Conservation (phyloP, 2,888 invertebrate species). For the Ornithoptera priamus region DNA sequence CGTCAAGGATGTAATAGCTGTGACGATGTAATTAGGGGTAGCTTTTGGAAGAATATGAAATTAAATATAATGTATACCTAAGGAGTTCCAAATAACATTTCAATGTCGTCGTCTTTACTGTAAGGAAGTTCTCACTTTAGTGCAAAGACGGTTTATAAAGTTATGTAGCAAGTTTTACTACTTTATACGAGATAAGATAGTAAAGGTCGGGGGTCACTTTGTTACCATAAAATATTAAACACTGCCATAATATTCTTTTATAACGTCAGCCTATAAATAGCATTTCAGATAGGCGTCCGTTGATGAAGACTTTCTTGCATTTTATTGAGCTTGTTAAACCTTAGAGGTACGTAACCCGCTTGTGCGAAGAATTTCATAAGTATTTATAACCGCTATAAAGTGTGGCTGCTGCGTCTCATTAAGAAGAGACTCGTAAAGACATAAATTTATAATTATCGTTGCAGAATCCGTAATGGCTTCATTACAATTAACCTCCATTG, state of each 20-base stretch:
- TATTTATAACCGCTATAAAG: slow-evolving; percentile 25
- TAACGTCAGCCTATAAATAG: not conserved
- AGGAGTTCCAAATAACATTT: not conserved
- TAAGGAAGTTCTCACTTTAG: not conserved
- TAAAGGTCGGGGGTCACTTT: not conserved
- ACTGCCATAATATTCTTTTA: slow-evolving; percentile 14
- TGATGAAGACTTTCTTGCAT: slow-evolving; percentile 21
- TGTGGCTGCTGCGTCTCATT: slow-evolving; percentile 17
- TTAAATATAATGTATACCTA: no score
- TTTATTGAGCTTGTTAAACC: slow-evolving; percentile 28
- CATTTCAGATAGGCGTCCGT: slow-evolving; percentile 1
- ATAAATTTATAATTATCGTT: slow-evolving; percentile 23
- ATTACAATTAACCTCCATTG: not conserved
- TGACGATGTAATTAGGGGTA: no score
- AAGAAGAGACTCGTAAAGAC: slow-evolving; percentile 14
- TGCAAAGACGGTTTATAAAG: not conserved
- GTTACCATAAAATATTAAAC: slow-evolving; percentile 8
- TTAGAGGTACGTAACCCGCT: slow-evolving; percentile 8
- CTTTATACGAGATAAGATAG: not conserved
- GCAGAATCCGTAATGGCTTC: slow-evolving; percentile 16
- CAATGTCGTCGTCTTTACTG: not conserved
- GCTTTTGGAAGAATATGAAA: no score
- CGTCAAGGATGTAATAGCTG: no score
- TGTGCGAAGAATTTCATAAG: slow-evolving; percentile 20
- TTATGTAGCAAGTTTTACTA: not conserved